Percentiles rank a stretch among this genome's conserved stretches.
Conservation (phyloP, 1,140 invertebrate genomes). For the Drosophila mayri region DNA sequence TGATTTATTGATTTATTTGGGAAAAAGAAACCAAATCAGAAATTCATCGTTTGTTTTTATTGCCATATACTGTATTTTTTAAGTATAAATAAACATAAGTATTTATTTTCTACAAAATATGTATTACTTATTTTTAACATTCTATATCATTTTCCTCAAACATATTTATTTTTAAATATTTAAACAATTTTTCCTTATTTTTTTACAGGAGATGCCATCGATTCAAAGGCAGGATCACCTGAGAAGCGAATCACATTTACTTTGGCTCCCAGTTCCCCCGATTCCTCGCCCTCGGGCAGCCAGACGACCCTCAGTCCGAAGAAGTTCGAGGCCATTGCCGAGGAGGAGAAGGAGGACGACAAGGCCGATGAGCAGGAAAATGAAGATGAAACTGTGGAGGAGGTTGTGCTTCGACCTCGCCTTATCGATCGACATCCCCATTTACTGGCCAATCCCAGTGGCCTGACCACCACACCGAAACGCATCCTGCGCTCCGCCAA, state of each 20-base stretch:
- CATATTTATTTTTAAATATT: no score
- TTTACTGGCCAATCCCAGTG: constrained; percentile 41
- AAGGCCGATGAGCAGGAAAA: constrained; percentile 60
- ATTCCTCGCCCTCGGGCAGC: constrained; percentile 75
- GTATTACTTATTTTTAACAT: neutral
- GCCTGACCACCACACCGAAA: constrained; percentile 52
- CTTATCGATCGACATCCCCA: constrained; percentile 76
- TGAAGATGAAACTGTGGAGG: constrained; percentile 57
- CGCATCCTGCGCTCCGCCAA: constrained; percentile 72
- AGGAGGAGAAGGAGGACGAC: constrained; percentile 72
- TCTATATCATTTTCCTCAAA: no score
- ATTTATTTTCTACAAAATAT: neutral
- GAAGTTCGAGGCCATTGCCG: constrained; percentile 75
- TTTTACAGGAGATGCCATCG: constrained; percentile 56
- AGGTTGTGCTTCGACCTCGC: constrained; percentile 78
- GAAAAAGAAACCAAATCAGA: neutral
- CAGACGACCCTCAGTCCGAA: constrained; percentile 68
- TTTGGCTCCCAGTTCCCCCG: constrained; percentile 52
- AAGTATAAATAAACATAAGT: neutral
- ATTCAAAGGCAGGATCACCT: constrained; percentile 34
- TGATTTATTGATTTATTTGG: neutral
- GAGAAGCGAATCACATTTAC: constrained; percentile 82
- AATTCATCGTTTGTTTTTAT: neutral
- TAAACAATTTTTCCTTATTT: no score
- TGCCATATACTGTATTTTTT: neutral